Percentiles rank a stretch among this genome's conserved stretches.
Evolutionary conservation across 1,140 invertebrate genomes (phyloP).

Genomic region (Drosophila sproati): DNA sequence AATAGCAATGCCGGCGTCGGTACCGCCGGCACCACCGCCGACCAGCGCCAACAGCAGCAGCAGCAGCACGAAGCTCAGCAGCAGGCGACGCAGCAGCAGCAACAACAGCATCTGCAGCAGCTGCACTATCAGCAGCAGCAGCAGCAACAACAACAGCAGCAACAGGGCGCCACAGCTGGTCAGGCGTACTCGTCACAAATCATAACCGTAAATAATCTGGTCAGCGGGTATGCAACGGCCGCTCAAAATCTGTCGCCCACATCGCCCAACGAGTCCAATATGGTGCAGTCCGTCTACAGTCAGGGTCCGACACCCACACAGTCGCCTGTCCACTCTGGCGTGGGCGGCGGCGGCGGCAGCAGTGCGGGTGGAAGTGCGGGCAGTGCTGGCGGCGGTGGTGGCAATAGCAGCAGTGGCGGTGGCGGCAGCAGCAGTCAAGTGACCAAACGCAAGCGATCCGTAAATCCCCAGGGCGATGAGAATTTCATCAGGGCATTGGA

Average conservation of each 20-base stretch:
- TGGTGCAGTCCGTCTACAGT: slow-evolving; percentile 84
- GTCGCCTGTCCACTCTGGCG: slow-evolving; percentile 74
- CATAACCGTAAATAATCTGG: slow-evolving; percentile 82
- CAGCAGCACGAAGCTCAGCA: slow-evolving; percentile 73
- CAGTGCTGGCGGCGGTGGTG: slow-evolving; percentile 49
- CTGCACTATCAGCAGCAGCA: slow-evolving; percentile 69
- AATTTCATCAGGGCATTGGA: slow-evolving; percentile 92
- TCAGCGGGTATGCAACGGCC: slow-evolving; percentile 78
- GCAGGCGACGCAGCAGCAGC: slow-evolving; percentile 81
- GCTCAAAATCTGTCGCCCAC: slow-evolving; percentile 83
- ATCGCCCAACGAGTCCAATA: slow-evolving; percentile 82
- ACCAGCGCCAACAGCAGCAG: slow-evolving; percentile 57
- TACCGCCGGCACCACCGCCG: slow-evolving; percentile 48
- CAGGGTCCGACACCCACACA: slow-evolving; percentile 83
- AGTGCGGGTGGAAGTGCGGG: slow-evolving; percentile 44
- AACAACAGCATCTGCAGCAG: slow-evolving; percentile 61
- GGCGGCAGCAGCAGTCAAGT: slow-evolving; percentile 84
- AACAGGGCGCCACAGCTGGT: slow-evolving; percentile 61
- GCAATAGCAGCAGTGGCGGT: slow-evolving; percentile 35
- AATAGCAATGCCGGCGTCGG: slow-evolving; percentile 62
- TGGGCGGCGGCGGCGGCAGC: slow-evolving; percentile 43
- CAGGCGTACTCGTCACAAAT: slow-evolving; percentile 82
- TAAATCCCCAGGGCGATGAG: slow-evolving; percentile 91
- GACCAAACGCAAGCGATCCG: slow-evolving; percentile 87
- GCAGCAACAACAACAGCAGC: slow-evolving; percentile 69